Percentiles rank a stretch among this genome's conserved stretches.
These are phyloP conservation scores for Atherinomorus stipes DNA, from an alignment of 2,113 vertebrate genomes.

Conservation along the genomic window DNA sequence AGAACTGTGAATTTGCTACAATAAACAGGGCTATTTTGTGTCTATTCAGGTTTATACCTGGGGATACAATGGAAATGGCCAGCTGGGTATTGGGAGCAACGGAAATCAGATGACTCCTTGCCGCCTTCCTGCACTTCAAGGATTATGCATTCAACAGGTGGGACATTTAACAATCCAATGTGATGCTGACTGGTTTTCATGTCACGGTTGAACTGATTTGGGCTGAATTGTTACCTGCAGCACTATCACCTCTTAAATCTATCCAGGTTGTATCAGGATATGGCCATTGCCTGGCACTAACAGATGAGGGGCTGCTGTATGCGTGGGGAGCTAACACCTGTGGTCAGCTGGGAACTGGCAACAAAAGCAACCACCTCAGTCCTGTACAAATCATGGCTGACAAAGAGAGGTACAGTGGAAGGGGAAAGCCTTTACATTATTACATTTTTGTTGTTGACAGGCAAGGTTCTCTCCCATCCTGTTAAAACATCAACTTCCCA, in stretches of 20 bases:
- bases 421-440: background rate
- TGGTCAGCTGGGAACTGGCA: conserved; percentile 94
- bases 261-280: conserved; percentile 91
- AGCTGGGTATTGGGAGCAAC: conserved; percentile 92
- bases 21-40: background rate
- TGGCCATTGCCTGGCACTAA: conserved; percentile 92
- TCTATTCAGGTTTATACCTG: conserved; percentile 88
- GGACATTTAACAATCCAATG: background rate
- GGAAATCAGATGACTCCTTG: conserved; percentile 91
- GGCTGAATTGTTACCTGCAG: fast-evolving
- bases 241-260: background rate
- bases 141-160: conserved; percentile 92
- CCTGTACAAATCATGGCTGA: conserved; percentile 90
- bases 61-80: conserved; percentile 96
- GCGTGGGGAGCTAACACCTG: conserved; percentile 96
- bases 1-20: background rate
- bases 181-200: background rate
- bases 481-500: conserved; percentile 20
- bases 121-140: conserved; percentile 85
- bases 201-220: background rate
- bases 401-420: conserved; percentile 89
- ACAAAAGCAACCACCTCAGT: conserved; percentile 92
- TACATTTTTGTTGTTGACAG: background rate
- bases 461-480: conserved; percentile 11
- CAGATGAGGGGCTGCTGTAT: conserved; percentile 93